These are phyloP conservation scores for mouse (Mus musculus) DNA, from an alignment of 2,113 vertebrate genomes.

Conservation along the genomic window GRCm39 chr12:98389501-98390000, in stretches of 20 bases:
- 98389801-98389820: rapidly evolving
- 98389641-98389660: rapidly evolving
- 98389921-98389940: neutral
- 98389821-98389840: rapidly evolving
- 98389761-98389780: neutral
- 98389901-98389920: no score
- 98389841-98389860: neutral
- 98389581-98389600: neutral
- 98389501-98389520: neutral
- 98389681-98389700: neutral
- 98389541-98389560: no score
- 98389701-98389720: neutral
- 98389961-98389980: neutral
- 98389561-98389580: rapidly evolving
- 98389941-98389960: neutral
- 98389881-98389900: neutral
- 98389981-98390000: neutral
- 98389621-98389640: rapidly evolving
- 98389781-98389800: no score
- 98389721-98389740: neutral
- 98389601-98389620: rapidly evolving
- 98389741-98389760: neutral
- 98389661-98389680: neutral
- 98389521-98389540: neutral
- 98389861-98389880: neutral